Percentiles rank a stretch among this genome's conserved stretches.
These are phyloP conservation scores for Parasteatoda tepidariorum DNA, from an alignment of 1,140 invertebrate genomes.

Conservation along the genomic window DNA sequence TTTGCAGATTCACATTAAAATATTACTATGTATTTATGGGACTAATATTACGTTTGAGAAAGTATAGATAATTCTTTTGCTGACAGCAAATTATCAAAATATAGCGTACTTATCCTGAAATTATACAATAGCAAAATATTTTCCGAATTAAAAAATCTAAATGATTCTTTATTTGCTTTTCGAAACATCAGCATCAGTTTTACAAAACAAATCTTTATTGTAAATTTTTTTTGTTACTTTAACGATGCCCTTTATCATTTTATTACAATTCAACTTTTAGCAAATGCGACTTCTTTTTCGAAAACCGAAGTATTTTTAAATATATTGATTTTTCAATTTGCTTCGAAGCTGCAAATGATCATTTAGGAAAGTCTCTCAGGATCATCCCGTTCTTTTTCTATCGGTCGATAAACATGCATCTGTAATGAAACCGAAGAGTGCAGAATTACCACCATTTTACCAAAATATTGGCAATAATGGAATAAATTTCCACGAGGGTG, in stretches of 20 bases:
- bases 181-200: neutral
- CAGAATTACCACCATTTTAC: neutral
- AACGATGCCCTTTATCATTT: too few relatives aligned
- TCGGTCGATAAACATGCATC: neutral
- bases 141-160: neutral
- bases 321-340: constrained; percentile 35
- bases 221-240: neutral
- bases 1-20: too few relatives aligned
- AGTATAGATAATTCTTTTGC: too few relatives aligned
- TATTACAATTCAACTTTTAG: too few relatives aligned
- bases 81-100: too few relatives aligned
- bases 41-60: too few relatives aligned
- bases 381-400: neutral
- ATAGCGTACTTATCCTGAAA: too few relatives aligned
- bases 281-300: neutral
- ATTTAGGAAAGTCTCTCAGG: neutral
- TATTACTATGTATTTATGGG: too few relatives aligned
- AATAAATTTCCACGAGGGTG: neutral
- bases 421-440: neutral
- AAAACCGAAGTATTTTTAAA: constrained; percentile 4
- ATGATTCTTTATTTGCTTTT: neutral
- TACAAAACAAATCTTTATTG: neutral
- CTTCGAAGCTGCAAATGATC: neutral
- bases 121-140: too few relatives aligned
- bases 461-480: neutral